These are phyloP conservation scores for Ashinkailepas kermadecensis DNA, from an alignment of 2,888 invertebrate genomes.

Conservation along the genomic window DNA sequence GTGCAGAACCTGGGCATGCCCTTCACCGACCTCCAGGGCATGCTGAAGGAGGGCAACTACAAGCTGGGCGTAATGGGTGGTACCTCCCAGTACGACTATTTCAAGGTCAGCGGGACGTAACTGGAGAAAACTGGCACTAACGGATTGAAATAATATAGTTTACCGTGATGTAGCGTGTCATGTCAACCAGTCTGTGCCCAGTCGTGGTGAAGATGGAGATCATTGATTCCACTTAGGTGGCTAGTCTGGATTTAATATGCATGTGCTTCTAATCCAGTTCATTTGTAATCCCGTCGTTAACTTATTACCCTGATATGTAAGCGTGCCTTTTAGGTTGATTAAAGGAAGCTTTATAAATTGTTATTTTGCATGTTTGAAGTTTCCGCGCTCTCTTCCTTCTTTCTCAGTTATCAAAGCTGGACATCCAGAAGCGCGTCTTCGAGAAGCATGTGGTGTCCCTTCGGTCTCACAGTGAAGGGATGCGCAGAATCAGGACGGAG, in stretches of 20 bases:
- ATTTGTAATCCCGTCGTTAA: no score
- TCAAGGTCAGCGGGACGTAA: not conserved
- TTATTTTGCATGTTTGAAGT: not conserved
- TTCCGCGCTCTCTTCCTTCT: not conserved
- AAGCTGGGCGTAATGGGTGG: not conserved
- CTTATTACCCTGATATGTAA: no score
- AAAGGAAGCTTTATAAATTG: no score
- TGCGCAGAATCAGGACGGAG: not conserved
- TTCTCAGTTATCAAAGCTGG: not conserved
- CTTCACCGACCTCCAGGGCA: not conserved
- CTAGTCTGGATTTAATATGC: no score
- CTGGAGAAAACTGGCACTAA: no score
- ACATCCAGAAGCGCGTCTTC: not conserved
- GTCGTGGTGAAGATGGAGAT: no score
- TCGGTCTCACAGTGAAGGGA: not conserved
- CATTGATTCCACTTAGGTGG: no score
- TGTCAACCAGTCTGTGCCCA: no score
- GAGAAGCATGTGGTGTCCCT: not conserved
- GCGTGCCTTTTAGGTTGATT: no score
- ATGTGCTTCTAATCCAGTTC: no score
- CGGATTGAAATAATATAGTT: no score
- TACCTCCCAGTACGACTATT: not conserved
- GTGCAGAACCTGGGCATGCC: not conserved
- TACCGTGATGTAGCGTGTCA: no score
- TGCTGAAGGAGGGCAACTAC: not conserved